Evolutionary conservation across 2,797 vertebrate species (phyloP), one percentile per base, ranked within the genome.

Genomic region (Adelosebastes latens): DNA sequence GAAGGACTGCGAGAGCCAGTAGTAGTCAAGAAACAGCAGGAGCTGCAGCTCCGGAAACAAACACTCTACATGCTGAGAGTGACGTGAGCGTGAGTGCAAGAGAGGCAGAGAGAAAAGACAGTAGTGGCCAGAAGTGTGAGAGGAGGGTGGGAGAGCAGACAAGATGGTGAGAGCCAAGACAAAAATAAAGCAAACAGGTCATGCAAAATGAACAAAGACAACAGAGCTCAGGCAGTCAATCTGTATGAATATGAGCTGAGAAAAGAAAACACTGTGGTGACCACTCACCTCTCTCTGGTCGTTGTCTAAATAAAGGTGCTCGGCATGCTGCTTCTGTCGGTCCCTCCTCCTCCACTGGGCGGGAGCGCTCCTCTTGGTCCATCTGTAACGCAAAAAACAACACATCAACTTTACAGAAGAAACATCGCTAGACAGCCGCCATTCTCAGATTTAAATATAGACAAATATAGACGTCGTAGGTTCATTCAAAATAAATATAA

Each of bases 301-400:
- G 32, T 99, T 99, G 90, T 99, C 99, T 86, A 99, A 95, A 82
- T 97, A 97, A 77, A 99, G 95, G 90, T 99, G 99, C 88, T 99
- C 98, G 0, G 98, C 97, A 69, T 99, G 99, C 52, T 99, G 98
- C 86, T 99, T 99, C 93, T 99, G 98, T 36, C 98, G 95, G 89
- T 99, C 99, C 88, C 96, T 97, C 89, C 97, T 90, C 83, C 98
- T 97, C 99, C 98, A 99, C 93, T 99, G 98, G 6, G 98, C 98
- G 4, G 98, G 97, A n/a, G 99, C 98, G 0, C 98, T 99, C 88
- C 99, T 97, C 93, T 99, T 99, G 2, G 98, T 96, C 98, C 98
- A 99, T 86, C 99, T 99, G 73, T 5, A 34, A 87, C 36, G 16
- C 42, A 87, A 31, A 85, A 36, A 73, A 79, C 18, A 61, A 34